Evolutionary conservation across 1,140 invertebrate genomes (phyloP), one percentile per base, ranked within the genome.

Genomic region (Dolichoris vasculosae): DNA sequence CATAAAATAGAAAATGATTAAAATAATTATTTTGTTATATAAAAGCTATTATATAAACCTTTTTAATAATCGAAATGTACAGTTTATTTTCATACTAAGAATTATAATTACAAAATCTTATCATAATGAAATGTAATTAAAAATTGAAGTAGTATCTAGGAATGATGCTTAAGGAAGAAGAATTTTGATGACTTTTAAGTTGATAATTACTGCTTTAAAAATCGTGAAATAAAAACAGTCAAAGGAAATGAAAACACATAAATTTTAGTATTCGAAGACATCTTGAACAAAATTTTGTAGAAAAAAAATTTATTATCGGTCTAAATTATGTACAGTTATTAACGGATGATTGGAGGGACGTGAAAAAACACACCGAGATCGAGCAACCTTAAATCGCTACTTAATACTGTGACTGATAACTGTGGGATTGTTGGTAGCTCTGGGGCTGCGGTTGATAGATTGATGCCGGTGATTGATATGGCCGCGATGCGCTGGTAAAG

Each of bases 291-390:
- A 78, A 26, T 43, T 88, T 88, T 87, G 76, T 87, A 90, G 73
- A 84, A 91, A 90, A 92, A 90, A 88, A 93, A 93, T 93, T 93
- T 93, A 93, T 93, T 93, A 83, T 86, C 38, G 89, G 89, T 89
- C 92, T 93, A 93, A 89, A 91, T 88, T 93, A 93, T 93, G 87
- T 93, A 93, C 92, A 93, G 86, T 75, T 82, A 79, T 83, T 73
- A 80, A 79, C 75, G 85, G 63, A 78, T 13, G 81, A 3, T 63
- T 46, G 32, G 71, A 83, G 79, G 23, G 69, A 76, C 64, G 59
- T 40, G 83, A 40, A 20, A 32, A 85, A 26, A 38, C 48, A 75
- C 48, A 59, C 63, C 46, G 48, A 64, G 73, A 59, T 67, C 51
- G 55, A 38, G n/a, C 51, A 77, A 67, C 43, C 40, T 78, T 59